Conservation (phyloP, 1,140 invertebrate genomes). For the Microvelia longipes region DNA sequence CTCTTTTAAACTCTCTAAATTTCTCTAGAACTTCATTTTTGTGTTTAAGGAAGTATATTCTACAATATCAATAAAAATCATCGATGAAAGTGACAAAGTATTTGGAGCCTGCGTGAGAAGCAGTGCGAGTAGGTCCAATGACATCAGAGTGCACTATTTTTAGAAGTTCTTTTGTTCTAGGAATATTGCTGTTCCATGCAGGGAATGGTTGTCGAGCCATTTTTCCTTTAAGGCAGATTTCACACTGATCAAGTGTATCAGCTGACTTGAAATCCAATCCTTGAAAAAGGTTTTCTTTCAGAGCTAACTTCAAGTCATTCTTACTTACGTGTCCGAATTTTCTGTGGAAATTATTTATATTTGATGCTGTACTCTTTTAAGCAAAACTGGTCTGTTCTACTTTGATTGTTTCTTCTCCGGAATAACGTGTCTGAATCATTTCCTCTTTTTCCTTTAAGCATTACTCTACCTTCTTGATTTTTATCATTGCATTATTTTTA, state of each 20-base stretch:
- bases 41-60: conserved; percentile 3
- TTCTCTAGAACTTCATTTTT: conserved; percentile 5
- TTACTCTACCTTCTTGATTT: not conserved
- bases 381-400: not conserved
- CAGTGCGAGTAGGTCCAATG: not conserved
- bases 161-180: not conserved
- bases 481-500: not conserved
- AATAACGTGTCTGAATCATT: not conserved
- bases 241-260: not conserved
- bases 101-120: not conserved
- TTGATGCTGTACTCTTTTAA: not conserved
- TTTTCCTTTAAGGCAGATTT: not conserved
- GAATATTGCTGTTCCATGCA: not conserved
- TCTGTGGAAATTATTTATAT: not conserved
- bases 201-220: not conserved
- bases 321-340: not conserved
- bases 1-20: conserved; percentile 7
- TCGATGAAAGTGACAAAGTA: not conserved
- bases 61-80: not conserved
- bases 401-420: not conserved
- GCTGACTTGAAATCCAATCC: not conserved
- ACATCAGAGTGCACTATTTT: not conserved
- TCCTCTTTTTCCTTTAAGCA: not conserved
- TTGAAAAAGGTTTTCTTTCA: not conserved
- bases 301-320: not conserved